Conservation (phyloP, 64 coral and sea anemone species). For the Actinia tenebrosa region DNA sequence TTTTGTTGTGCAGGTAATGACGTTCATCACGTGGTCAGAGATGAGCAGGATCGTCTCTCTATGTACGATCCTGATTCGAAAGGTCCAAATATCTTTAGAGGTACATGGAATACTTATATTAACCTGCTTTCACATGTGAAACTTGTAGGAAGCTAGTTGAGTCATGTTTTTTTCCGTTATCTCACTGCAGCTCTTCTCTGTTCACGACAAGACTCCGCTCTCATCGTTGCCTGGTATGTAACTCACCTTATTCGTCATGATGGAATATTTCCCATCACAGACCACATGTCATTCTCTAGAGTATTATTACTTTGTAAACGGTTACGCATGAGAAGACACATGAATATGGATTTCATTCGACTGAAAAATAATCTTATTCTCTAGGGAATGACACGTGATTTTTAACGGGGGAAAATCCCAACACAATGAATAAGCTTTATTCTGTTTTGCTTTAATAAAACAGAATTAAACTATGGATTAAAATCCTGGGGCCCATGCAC, state of each 20-base stretch:
- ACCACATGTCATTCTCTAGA: too few species aligned
- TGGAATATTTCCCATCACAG: too few species aligned
- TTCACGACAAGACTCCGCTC: neutral
- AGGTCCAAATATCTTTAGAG: neutral
- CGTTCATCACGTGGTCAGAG: constrained; percentile 25
- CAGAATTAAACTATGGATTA: too few species aligned
- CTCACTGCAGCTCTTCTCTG: neutral
- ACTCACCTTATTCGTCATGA: too few species aligned
- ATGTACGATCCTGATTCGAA: constrained; percentile 1
- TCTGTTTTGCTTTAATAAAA: neutral
- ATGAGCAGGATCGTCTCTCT: constrained; percentile 32
- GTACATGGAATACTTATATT: neutral
- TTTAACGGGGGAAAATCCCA: too few species aligned
- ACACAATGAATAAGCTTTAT: neutral
- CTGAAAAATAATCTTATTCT: too few species aligned
- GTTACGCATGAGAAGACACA: too few species aligned
- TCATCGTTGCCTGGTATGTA: neutral
- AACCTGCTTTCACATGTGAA: neutral
- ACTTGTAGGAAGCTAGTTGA: neutral
- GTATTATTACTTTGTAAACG: too few species aligned
- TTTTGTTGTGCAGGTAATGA: constrained; percentile 19
- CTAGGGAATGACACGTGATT: too few species aligned
- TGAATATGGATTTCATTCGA: too few species aligned
- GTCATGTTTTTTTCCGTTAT: neutral
- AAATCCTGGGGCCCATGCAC: too few species aligned